A percentile compares a stretch with the other conserved stretches of the same genome.
Conservation (phyloP, 2,888 invertebrate species). For the Luperina nickerlii region DNA sequence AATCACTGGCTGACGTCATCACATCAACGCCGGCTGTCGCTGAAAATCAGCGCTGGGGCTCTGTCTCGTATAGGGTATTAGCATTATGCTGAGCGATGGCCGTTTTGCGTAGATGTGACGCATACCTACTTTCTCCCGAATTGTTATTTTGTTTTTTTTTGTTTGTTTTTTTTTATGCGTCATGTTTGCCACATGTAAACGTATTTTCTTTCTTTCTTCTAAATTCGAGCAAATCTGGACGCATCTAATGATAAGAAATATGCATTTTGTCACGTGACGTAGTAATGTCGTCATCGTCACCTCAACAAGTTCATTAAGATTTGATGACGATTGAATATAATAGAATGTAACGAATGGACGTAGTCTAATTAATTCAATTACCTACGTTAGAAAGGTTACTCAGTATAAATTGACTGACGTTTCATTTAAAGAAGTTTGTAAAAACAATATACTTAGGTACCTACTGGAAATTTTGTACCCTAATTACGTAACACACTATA, state of each 20-base stretch:
- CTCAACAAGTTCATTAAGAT: constrained; percentile 6
- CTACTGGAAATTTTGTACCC: neutral
- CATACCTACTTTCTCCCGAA: too few relatives aligned
- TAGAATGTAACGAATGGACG: constrained; percentile 2
- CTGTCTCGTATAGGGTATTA: too few relatives aligned
- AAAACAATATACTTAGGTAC: neutral
- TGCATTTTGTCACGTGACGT: neutral
- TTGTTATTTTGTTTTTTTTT: too few relatives aligned
- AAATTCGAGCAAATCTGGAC: neutral
- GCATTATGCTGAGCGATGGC: too few relatives aligned
- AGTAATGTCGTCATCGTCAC: neutral
- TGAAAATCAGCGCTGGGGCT: too few relatives aligned
- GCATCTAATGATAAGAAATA: neutral
- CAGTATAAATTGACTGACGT: neutral
- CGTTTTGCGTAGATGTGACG: too few relatives aligned
- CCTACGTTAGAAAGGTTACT: constrained; percentile 1
- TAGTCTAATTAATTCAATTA: constrained; percentile 6
- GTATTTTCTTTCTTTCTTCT: too few relatives aligned
- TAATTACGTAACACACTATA: too few relatives aligned
- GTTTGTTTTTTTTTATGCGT: too few relatives aligned
- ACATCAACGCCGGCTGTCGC: too few relatives aligned
- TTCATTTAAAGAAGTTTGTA: neutral
- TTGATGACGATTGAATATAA: constrained; percentile 7
- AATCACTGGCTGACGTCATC: too few relatives aligned
- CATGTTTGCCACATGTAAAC: too few relatives aligned